These are phyloP conservation scores for Columba janthina DNA, from an alignment of 2,113 vertebrate species.

Conservation along the genomic window DNA sequence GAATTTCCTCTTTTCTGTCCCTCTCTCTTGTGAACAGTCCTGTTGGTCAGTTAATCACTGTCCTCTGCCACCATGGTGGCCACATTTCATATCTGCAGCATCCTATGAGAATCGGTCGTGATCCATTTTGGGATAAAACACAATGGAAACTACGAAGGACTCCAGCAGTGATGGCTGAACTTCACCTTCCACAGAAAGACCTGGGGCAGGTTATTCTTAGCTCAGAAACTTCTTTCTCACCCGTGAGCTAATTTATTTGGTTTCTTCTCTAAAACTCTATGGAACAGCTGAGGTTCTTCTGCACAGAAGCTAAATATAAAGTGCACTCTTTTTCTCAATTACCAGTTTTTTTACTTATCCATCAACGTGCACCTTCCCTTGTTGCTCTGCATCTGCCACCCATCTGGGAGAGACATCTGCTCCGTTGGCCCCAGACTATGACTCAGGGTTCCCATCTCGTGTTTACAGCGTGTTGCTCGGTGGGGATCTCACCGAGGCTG, in stretches of 20 bases:
- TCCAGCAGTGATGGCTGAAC: not conserved
- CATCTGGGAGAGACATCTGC: not conserved
- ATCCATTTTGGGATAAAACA: not conserved
- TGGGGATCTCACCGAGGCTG: not conserved
- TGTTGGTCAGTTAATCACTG: not conserved
- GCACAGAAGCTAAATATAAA: not conserved
- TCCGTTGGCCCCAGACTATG: not conserved
- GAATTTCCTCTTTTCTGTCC: not conserved
- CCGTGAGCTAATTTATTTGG: not conserved
- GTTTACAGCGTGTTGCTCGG: not conserved
- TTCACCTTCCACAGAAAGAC: not conserved
- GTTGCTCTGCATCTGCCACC: not conserved
- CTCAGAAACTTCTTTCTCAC: not conserved
- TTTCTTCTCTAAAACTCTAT: not conserved
- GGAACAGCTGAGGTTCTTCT: not conserved
- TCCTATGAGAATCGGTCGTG: not conserved
- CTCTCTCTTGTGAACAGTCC: rapidly evolving
- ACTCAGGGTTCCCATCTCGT: not conserved
- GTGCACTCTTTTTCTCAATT: not conserved
- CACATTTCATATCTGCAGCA: not conserved
- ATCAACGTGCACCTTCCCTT: not conserved
- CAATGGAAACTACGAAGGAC: not conserved
- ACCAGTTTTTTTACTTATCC: not conserved
- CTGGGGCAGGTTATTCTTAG: not conserved
- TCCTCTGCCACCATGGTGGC: not conserved